These are phyloP conservation scores for Scomber colias DNA, from an alignment of 2,113 vertebrate species.

Conservation along the genomic window DNA sequence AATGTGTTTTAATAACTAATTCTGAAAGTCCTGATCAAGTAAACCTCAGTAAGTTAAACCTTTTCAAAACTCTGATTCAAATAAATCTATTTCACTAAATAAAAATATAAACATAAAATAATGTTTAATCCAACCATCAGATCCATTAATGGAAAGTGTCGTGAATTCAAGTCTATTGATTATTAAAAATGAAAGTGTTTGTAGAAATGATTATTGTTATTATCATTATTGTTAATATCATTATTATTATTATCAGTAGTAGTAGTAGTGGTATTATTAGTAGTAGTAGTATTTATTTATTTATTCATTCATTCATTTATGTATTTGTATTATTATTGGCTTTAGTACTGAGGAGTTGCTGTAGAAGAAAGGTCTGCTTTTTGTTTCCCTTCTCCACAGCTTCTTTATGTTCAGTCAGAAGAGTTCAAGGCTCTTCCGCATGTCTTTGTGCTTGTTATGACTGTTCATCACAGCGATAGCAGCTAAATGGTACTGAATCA, in stretches of 20 bases:
- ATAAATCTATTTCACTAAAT: too few species aligned
- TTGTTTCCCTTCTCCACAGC: not conserved
- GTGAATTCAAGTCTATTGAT: too few species aligned
- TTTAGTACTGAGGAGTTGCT: not conserved
- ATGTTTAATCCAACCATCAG: too few species aligned
- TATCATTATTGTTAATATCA: too few species aligned
- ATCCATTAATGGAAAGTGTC: too few species aligned
- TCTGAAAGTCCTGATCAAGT: not conserved
- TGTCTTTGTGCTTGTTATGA: conserved; percentile 77
- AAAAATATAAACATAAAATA: too few species aligned
- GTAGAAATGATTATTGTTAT: too few species aligned
- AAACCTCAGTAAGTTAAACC: not conserved
- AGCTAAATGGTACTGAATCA: conserved; percentile 51
- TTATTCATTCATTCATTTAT: too few species aligned
- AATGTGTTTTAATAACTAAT: conserved; percentile 1
- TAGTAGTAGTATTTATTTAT: not conserved
- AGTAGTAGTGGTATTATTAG: not conserved
- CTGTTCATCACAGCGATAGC: conserved; percentile 68
- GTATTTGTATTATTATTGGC: not conserved
- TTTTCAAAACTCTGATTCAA: not conserved
- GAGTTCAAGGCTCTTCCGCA: conserved; percentile 67
- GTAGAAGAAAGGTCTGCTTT: not conserved
- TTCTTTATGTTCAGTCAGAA: conserved; percentile 4
- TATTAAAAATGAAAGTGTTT: too few species aligned
- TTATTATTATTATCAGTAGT: too few species aligned